phyloP scores from a whole-genome alignment of 1,140 invertebrate genomes.

The Drosophila cardini region DNA sequence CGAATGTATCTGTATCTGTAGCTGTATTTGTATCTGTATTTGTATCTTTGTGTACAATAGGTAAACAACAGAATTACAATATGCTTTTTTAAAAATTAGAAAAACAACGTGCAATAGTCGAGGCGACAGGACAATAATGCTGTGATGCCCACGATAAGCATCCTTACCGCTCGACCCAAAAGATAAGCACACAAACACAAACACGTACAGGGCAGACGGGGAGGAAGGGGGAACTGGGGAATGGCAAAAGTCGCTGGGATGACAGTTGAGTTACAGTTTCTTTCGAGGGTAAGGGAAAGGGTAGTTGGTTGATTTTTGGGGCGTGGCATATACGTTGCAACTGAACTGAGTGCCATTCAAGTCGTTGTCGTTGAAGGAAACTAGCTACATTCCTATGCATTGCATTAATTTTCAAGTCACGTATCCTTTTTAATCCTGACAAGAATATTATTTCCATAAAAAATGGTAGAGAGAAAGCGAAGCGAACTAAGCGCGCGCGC shows the following conservation, averaged over 20 bases:
- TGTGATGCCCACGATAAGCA: slow-evolving; percentile 67
- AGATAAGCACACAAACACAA: slow-evolving; percentile 50
- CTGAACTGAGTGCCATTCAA: slow-evolving; percentile 28
- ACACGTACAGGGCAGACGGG: slow-evolving; percentile 39
- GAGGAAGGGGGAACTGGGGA: slow-evolving; percentile 13
- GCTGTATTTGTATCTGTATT: slow-evolving; percentile 1
- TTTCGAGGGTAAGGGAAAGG: neutral
- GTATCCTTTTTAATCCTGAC: slow-evolving; percentile 84
- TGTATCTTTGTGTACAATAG: slow-evolving; percentile 37
- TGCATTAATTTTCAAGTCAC: slow-evolving; percentile 79
- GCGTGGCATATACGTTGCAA: slow-evolving; percentile 50
- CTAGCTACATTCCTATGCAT: slow-evolving; percentile 53
- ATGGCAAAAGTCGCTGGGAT: slow-evolving; percentile 63
- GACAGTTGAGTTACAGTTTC: slow-evolving; percentile 63
- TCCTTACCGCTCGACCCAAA: slow-evolving; percentile 25
- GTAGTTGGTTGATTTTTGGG: neutral
- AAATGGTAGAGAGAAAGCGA: slow-evolving; percentile 37
- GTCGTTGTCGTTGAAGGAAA: slow-evolving; percentile 31
- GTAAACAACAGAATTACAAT: slow-evolving; percentile 80
- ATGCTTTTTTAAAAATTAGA: slow-evolving; percentile 81
- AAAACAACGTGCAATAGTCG: slow-evolving; percentile 52
- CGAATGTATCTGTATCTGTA: slow-evolving; percentile 8
- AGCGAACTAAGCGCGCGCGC: slow-evolving; percentile 20
- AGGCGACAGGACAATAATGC: slow-evolving; percentile 72
- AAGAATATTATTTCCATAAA: slow-evolving; percentile 84